Evolutionary conservation across 2,888 invertebrate species (phyloP), one percentile per base, ranked within the genome.

Genomic region (Pseudococcus longispinus): DNA sequence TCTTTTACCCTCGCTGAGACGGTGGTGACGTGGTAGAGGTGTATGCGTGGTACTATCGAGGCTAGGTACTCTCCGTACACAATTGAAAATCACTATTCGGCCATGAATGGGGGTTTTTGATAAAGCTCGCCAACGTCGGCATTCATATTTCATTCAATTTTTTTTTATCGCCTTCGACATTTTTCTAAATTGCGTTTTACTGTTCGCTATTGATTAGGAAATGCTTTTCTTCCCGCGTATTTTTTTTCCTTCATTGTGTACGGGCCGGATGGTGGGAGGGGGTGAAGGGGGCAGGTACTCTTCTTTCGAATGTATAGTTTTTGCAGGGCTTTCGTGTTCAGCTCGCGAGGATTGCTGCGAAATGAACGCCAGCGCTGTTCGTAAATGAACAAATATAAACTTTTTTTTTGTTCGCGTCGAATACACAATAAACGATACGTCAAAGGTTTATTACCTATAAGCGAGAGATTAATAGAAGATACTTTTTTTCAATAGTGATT

Each of bases 101-200:
- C 60, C 60, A 60, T 23, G 60, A 60, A 23, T 60, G 60, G 60
- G 55, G 60, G 60, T 60, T 60, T 60, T 60, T 60, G 60, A 60
- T 60, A 60, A 60, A 60, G 60, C 60, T 60, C 60, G 60, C 60
- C 60, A 60, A 60, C 60, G 20, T 60, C 60, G 23, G 60, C 60
- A 60, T 60, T 60, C 60, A 60, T 60, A 60, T 60, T 60, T 60
- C 60, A 60, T 60, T 60, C 60, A 60, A 60, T 60, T 60, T 60
- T 60, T n/a, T 60, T 60, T 60, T 60, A 60, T 60, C 60, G 60
- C 60, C 74, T 74, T 74, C 74, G 74, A 74, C 74, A 74, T 74
- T 74, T 74, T 74, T 32, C 29, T 74, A 74, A 74, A 74, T 74
- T 74, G 74, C 74, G 32, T 74, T 74, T 37, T 74, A 74, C 32